Percentiles rank a stretch among this genome's conserved stretches.
Evolutionary conservation across 2,113 vertebrate genomes (phyloP).

Genomic region (Ancistrus triradiatus): DNA sequence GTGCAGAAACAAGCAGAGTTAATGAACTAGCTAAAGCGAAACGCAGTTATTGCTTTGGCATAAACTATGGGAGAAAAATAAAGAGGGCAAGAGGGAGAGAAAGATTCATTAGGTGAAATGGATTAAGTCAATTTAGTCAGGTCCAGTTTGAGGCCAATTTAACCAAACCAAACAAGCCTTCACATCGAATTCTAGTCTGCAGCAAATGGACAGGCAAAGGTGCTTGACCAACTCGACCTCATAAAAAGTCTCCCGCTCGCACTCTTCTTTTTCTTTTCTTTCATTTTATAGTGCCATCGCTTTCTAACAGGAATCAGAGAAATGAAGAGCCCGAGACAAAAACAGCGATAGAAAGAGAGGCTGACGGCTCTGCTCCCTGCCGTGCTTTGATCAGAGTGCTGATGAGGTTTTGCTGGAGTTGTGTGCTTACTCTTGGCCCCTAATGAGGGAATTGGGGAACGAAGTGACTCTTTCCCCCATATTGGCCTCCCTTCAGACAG

Average conservation of each 20-base stretch:
- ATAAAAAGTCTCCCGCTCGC: slow-evolving; percentile 51
- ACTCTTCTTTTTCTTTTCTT: slow-evolving; percentile 38
- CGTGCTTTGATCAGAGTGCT: slow-evolving; percentile 86
- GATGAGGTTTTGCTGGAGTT: slow-evolving; percentile 74
- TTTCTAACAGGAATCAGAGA: slow-evolving; percentile 9
- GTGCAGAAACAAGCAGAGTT: slow-evolving; percentile 50
- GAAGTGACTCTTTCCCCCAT: slow-evolving; percentile 80
- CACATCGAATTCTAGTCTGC: slow-evolving; percentile 61
- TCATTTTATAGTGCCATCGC: slow-evolving; percentile 35
- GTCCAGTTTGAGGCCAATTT: slow-evolving; percentile 59
- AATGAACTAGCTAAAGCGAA: slow-evolving; percentile 61
- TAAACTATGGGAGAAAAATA: background rate
- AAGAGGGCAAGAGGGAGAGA: slow-evolving; percentile 27
- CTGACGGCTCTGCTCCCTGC: slow-evolving; percentile 62
- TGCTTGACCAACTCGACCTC: slow-evolving; percentile 58
- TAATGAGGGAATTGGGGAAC: slow-evolving; percentile 94
- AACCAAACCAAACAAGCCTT: slow-evolving; percentile 68
- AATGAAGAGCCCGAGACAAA: slow-evolving; percentile 45
- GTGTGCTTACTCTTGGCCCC: slow-evolving; percentile 77
- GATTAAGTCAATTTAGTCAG: slow-evolving; percentile 60
- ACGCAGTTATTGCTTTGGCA: slow-evolving; percentile 54
- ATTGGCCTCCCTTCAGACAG: slow-evolving; percentile 72
- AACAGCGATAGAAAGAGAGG: slow-evolving; percentile 45
- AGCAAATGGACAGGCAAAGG: slow-evolving; percentile 50
- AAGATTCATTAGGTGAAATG: slow-evolving; percentile 60